Evolutionary conservation across 2,888 invertebrate species (phyloP), one percentile per base, ranked within the genome.

Genomic region (Ashinkailepas kermadecensis): DNA sequence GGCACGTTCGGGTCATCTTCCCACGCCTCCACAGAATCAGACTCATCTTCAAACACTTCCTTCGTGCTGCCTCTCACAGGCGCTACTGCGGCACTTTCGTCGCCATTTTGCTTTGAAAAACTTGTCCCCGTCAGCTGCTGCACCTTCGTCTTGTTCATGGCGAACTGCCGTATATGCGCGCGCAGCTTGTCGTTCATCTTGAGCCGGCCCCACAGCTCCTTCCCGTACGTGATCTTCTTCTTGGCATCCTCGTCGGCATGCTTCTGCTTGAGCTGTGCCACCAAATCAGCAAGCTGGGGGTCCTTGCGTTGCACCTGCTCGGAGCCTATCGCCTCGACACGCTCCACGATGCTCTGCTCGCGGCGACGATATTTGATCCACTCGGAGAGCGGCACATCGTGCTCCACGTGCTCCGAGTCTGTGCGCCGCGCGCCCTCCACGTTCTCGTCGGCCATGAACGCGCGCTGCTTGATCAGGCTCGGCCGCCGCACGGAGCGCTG

Each of bases 131-230:
- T 23, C 78, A 78, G 57, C 21, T 10, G 58, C 79, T 59, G 58
- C 12, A 79, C 58, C 58, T 58, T 58, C 23, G 54, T 74, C 74
- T 74, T 54, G 54, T 21, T 74, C 74, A 54, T 8, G 3, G 58
- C 18, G 58, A 79, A 59, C 57, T 25, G 58, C 23, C 79, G 58
- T 13, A 79, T 23, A 11, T 79, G 57, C 23, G 23, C 58, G 7
- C 79, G 79, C 58, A 79, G 79, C 58, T 79, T 57, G 8, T 25
- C 25, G 58, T 79, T 59, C 79, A 59, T 79, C 15, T 11, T n/a
- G 13, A 79, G 80, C 57, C 65, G 64, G 18, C 80, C 80, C 80
- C 80, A 79, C n/a, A 80, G 64, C 79, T 64, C 54, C 80, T 65
- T 21, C 0, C 65, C 81, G 21, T 70, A 79, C 15, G 62, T 78